These are phyloP conservation scores for Didymodactylos carnosus DNA, from an alignment of 2,888 invertebrate species.

Conservation along the genomic window DNA sequence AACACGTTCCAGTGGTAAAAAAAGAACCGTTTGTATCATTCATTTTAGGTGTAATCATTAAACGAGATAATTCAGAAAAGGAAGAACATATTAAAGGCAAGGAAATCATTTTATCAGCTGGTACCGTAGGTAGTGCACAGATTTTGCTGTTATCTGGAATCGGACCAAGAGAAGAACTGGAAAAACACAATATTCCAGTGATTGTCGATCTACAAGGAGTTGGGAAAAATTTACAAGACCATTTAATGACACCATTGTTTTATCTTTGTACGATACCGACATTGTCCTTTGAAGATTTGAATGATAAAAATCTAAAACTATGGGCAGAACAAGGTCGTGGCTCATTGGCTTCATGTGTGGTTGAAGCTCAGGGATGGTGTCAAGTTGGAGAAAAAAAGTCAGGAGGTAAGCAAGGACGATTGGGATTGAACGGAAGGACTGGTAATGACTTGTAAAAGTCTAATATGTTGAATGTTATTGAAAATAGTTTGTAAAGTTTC, in stretches of 20 bases:
- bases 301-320: not conserved
- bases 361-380: not conserved
- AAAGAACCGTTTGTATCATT: conserved; percentile 23
- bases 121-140: conserved; percentile 30
- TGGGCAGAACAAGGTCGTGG: not conserved
- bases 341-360: not conserved
- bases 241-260: conserved; percentile 19
- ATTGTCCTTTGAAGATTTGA: not conserved
- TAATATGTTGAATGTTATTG: too few species aligned
- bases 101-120: conserved; percentile 30
- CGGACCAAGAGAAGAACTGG: conserved; percentile 28
- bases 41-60: conserved; percentile 8
- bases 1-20: conserved; percentile 19
- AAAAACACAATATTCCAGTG: conserved; percentile 26
- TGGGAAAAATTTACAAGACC: conserved; percentile 28
- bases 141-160: conserved; percentile 31
- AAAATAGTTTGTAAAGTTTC: too few species aligned
- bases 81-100: conserved; percentile 18
- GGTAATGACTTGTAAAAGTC: too few species aligned
- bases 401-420: too few species aligned
- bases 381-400: not conserved
- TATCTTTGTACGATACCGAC: not conserved
- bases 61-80: conserved; percentile 17
- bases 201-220: conserved; percentile 25
- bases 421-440: too few species aligned